Evolutionary conservation across 2,113 vertebrate genomes (phyloP).

Genomic region (Peucedramus taeniatus): DNA sequence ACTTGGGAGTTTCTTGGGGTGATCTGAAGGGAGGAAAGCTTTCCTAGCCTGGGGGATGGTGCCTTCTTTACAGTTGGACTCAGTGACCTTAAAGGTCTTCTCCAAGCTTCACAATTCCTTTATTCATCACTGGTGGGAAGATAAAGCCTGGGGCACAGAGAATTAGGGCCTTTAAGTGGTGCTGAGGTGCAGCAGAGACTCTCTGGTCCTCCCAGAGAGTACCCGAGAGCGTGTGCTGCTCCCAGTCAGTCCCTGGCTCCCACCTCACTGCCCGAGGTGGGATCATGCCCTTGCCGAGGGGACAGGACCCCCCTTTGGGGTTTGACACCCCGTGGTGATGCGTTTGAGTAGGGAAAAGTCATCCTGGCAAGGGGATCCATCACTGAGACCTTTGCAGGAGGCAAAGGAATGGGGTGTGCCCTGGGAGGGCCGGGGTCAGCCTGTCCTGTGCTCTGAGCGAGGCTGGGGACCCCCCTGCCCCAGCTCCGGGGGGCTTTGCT

Average conservation of each 20-base stretch:
- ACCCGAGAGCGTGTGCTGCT: neutral
- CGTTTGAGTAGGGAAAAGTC: neutral
- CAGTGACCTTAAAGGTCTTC: neutral
- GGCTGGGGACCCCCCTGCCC: rapidly evolving
- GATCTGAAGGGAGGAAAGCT: neutral
- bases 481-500: rapidly evolving
- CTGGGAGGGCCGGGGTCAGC: neutral
- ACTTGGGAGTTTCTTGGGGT: neutral
- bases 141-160: neutral
- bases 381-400: neutral
- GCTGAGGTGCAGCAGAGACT: neutral
- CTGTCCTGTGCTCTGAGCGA: neutral
- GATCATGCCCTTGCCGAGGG: neutral
- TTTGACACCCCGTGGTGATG: neutral
- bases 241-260: neutral
- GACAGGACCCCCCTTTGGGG: neutral
- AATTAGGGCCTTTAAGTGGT: neutral
- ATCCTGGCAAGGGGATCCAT: rapidly evolving
- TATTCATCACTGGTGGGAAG: neutral
- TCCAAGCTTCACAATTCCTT: neutral
- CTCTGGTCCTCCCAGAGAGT: rapidly evolving
- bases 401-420: neutral
- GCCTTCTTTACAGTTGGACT: neutral
- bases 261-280: neutral
- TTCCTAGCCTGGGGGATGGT: neutral